These are phyloP conservation scores for Babyrousa celebensis DNA, from an alignment of 2,797 vertebrate species.

Conservation along the genomic window DNA sequence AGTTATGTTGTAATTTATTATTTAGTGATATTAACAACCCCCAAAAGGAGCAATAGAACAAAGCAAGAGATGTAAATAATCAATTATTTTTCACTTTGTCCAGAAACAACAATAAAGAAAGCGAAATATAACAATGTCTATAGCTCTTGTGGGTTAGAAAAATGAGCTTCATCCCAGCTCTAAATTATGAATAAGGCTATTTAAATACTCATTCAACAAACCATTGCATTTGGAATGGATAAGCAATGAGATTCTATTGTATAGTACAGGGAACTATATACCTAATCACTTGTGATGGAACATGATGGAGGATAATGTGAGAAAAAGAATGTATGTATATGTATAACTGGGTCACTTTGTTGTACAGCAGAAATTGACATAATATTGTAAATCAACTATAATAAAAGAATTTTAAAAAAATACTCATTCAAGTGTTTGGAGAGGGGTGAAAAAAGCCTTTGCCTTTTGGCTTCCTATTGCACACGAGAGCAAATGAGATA, in stretches of 20 bases:
- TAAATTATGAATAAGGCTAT: slow-evolving; percentile 55
- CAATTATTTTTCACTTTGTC: slow-evolving; percentile 12
- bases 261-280: no score
- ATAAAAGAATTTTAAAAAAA: slow-evolving; percentile 56
- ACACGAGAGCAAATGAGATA: neutral
- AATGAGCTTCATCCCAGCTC: neutral
- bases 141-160: slow-evolving; percentile 33
- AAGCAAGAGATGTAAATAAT: neutral
- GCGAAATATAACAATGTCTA: neutral
- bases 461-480: neutral
- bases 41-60: neutral
- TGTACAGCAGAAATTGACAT: no score
- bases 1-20: slow-evolving; percentile 19
- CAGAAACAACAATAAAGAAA: slow-evolving; percentile 49
- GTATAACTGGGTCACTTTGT: no score
- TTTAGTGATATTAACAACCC: neutral
- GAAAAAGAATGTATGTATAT: no score
- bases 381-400: no score
- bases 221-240: no score
- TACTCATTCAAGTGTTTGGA: neutral
- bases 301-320: no score
- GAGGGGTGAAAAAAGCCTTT: neutral
- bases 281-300: no score
- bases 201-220: neutral
- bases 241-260: no score